Conservation (phyloP, 2,113 vertebrate species). For the Microtus richardsoni region DNA sequence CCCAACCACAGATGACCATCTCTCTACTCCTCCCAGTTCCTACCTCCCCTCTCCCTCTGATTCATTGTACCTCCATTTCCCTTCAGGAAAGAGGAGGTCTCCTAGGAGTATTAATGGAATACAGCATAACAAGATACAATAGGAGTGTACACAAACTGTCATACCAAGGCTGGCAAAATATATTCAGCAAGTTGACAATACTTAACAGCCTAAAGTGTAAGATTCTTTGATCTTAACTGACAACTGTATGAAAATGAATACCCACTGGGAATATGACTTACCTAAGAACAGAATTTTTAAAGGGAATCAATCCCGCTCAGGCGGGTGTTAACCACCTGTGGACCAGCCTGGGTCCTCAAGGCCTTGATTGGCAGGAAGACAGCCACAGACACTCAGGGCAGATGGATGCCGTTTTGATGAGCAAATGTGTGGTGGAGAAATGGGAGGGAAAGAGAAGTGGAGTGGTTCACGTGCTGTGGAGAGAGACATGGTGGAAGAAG, state of each 20-base stretch:
- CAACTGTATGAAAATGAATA: not conserved
- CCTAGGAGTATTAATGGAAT: not conserved
- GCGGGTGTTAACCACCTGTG: not conserved
- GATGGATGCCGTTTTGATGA: not conserved
- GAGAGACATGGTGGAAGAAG: not conserved
- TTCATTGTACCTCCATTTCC: not conserved
- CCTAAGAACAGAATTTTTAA: not conserved
- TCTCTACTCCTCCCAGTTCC: not conserved
- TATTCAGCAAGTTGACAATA: not conserved
- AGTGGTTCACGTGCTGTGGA: not conserved
- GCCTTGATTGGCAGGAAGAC: not conserved
- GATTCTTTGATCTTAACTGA: conserved; percentile 14
- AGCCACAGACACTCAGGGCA: not conserved
- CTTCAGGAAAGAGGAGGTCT: not conserved
- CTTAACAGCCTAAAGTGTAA: not conserved
- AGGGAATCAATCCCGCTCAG: not conserved
- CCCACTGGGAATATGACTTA: not conserved
- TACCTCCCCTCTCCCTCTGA: not conserved
- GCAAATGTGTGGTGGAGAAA: not conserved
- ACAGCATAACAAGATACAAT: not conserved
- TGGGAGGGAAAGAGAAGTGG: not conserved
- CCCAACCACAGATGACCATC: not conserved
- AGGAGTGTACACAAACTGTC: not conserved
- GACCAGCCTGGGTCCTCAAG: not conserved
- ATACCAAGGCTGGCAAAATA: not conserved